These are phyloP conservation scores for Triops longicaudatus DNA, from an alignment of 1,140 invertebrate species.

Conservation along the genomic window DNA sequence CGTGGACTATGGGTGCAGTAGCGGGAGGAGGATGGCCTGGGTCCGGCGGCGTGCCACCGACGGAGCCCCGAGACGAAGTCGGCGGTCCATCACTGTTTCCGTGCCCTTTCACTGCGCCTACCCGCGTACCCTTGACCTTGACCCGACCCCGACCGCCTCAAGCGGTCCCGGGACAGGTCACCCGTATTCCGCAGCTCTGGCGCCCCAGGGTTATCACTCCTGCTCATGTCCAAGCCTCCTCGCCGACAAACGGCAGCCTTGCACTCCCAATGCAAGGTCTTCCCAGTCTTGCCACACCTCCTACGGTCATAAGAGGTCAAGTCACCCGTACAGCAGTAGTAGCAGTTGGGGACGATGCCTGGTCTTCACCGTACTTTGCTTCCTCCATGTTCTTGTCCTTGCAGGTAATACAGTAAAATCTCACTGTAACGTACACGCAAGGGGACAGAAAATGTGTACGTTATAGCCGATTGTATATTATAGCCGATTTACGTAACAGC, in stretches of 20 bases:
- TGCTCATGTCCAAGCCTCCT: neutral
- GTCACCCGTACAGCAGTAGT: neutral
- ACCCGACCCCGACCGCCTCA: neutral
- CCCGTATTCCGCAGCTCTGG: neutral
- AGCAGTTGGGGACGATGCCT: neutral
- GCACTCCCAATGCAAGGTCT: neutral
- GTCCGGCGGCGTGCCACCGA: conserved; percentile 12
- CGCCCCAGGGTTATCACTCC: conserved; percentile 5
- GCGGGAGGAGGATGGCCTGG: conserved; percentile 7
- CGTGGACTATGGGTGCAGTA: conserved; percentile 5
- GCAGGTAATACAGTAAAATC: conserved; percentile 6
- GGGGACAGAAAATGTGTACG: too few species aligned
- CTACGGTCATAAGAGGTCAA: neutral
- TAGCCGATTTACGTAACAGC: too few species aligned
- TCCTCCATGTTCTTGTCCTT: neutral
- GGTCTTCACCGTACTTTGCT: neutral
- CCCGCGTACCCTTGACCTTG: neutral
- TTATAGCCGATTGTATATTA: too few species aligned
- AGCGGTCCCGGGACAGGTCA: conserved; percentile 1
- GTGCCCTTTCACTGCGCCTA: neutral
- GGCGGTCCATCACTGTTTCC: neutral
- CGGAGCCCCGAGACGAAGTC: conserved; percentile 9
- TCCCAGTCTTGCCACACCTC: neutral
- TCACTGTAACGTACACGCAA: too few species aligned
- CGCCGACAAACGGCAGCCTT: neutral